Evolutionary conservation across 2,888 invertebrate genomes (phyloP).

Genomic region (Helicoverpa assulta): DNA sequence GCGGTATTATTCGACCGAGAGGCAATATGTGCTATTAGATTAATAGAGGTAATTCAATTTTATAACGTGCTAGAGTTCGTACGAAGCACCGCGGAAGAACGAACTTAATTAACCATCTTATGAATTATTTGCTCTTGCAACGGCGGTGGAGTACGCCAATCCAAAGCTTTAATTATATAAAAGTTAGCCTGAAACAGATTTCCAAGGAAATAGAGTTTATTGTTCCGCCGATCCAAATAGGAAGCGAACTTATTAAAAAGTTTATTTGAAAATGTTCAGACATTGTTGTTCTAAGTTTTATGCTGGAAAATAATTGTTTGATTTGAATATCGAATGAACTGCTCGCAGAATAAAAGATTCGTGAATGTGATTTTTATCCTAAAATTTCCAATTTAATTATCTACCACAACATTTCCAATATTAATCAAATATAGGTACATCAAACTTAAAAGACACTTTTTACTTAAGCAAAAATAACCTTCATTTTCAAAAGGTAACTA

Average conservation of each 20-base stretch:
- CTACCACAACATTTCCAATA: too few species aligned
- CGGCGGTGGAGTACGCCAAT: constrained; percentile 73
- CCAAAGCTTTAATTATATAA: constrained; percentile 77
- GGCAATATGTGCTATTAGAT: constrained; percentile 62
- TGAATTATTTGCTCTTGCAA: constrained; percentile 77
- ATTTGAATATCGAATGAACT: neutral
- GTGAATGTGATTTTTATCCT: neutral
- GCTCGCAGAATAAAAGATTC: neutral
- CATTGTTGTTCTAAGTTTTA: constrained; percentile 6
- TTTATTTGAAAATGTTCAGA: constrained; percentile 3
- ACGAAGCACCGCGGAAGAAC: constrained; percentile 67
- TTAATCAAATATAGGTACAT: too few species aligned
- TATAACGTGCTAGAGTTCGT: constrained; percentile 61
- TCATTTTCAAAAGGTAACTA: neutral
- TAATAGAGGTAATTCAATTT: constrained; percentile 71
- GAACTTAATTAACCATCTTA: constrained; percentile 81
- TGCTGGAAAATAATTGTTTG: neutral
- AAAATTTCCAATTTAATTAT: neutral
- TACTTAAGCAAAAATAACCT: neutral
- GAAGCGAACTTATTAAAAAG: constrained; percentile 26
- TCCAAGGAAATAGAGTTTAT: constrained; percentile 67
- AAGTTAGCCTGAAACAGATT: constrained; percentile 72
- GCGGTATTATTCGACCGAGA: constrained; percentile 25
- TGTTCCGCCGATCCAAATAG: constrained; percentile 60
- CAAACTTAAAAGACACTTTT: too few species aligned